phyloP scores from a whole-genome alignment of 2,113 vertebrate species.

The Capra hircus region DNA sequence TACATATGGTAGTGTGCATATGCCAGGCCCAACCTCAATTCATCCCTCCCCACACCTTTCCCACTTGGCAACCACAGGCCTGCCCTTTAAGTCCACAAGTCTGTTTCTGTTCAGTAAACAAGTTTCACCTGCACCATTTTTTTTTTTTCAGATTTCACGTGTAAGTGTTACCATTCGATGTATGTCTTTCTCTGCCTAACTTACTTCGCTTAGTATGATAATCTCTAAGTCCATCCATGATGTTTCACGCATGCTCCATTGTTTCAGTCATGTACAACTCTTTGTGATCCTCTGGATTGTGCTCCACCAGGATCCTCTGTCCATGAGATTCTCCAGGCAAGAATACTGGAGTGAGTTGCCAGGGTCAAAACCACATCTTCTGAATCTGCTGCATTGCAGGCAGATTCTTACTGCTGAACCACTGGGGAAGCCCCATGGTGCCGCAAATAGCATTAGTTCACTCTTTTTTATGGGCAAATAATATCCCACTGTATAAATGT shows the following conservation, averaged over 20 bases:
- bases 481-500: not conserved
- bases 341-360: not conserved
- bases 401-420: not conserved
- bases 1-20: not conserved
- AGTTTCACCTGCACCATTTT: not conserved
- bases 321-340: not conserved
- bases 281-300: not conserved
- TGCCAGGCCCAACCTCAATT: not conserved
- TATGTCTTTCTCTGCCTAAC: not conserved
- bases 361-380: not conserved
- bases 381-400: not conserved
- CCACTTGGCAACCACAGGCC: not conserved
- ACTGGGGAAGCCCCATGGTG: not conserved
- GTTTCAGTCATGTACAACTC: not conserved
- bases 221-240: not conserved
- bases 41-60: not conserved
- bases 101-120: not conserved
- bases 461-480: not conserved
- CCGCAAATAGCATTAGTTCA: not conserved
- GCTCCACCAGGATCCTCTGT: not conserved
- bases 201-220: not conserved
- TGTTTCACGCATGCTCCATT: rapidly evolving
- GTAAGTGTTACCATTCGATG: not conserved
- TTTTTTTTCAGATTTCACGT: not conserved
- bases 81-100: not conserved